Base-by-base conservation (phyloP, 1,140 invertebrate species). In the Meloidogyne floridensis region DNA sequence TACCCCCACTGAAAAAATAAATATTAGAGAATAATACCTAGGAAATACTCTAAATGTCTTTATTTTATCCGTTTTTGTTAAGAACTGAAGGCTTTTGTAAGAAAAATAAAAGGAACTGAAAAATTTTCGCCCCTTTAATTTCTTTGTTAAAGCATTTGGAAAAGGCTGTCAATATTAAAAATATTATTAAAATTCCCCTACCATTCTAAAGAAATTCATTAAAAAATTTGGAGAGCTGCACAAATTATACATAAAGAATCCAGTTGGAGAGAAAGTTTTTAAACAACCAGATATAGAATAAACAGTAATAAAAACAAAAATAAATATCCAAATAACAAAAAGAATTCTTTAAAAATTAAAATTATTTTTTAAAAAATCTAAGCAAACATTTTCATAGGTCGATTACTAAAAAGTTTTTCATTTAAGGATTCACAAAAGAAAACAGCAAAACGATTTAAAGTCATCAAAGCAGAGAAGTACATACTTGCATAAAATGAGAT, bases 391-490 rank as follows among this genome's bases (percentile, higher is more conserved):
- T 72, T 20, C 7, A 82, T 73, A 9, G 9, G 15, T 51, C 80
- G n/a, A 15, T 59, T 54, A 75, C 18, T 81, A 71, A 82, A 82
- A 59, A 82, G 70, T 18, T 56, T 73, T 65, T 42, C 74, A 72
- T 82, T 80, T 10, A 81, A 18, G 2, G 9, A 15, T 42, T 80
- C 56, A 20, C 20, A 56, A 73, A 82, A 74, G 81, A 82, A 82
- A n/a, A 82, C 81, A 65, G 81, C 71, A 15, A 82, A 53, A 11
- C 81, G 81, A 70, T 82, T 82, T 13, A 81, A 47, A 20, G 81
- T 82, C 81, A 82, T 82, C 20, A 82, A 32, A 47, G 59, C 43
- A 32, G 81, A 82, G 69, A 81, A 82, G 15, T 81, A 80, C 51
- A 82, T 32, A 59, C 54, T 82, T 13, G 71, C 65, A 70, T 82